These are phyloP conservation scores for Alosa alosa DNA, from an alignment of 2,113 vertebrate species.

Conservation along the genomic window DNA sequence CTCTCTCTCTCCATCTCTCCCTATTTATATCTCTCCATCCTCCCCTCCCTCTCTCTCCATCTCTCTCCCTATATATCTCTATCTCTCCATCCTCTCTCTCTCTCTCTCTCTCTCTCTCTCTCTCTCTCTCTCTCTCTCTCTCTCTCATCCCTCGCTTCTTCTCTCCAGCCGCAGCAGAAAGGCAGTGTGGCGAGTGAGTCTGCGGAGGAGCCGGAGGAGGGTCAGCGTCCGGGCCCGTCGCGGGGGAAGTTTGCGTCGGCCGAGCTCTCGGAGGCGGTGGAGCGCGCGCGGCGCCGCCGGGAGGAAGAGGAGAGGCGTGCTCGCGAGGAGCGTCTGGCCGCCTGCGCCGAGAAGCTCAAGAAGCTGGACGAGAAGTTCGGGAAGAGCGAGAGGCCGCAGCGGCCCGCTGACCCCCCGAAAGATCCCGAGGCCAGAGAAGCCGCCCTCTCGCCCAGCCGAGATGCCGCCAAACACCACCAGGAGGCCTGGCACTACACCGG, in stretches of 20 bases:
- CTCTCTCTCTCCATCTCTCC: not conserved
- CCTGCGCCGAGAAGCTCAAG: conserved; percentile 95
- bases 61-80: not conserved
- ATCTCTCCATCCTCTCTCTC: not conserved
- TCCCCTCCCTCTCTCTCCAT: not conserved
- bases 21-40: too few species aligned
- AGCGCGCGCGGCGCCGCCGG: conserved; percentile 84
- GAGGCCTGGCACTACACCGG: conserved; percentile 74
- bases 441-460: conserved; percentile 66
- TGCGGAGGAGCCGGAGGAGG: conserved; percentile 82
- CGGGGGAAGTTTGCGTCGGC: conserved; percentile 87
- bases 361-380: conserved; percentile 92
- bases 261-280: conserved; percentile 91
- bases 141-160: not conserved
- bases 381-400: conserved; percentile 78
- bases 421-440: conserved; percentile 66
- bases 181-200: conserved; percentile 66
- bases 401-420: conserved; percentile 71
- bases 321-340: conserved; percentile 89
- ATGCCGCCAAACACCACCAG: conserved; percentile 63
- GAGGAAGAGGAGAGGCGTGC: conserved; percentile 92
- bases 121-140: not conserved
- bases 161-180: conserved; percentile 71
- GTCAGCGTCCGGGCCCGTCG: conserved; percentile 64
- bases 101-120: not conserved